These are phyloP conservation scores for Elaphurus davidianus DNA, from an alignment of 2,113 vertebrate genomes.

Conservation along the genomic window DNA sequence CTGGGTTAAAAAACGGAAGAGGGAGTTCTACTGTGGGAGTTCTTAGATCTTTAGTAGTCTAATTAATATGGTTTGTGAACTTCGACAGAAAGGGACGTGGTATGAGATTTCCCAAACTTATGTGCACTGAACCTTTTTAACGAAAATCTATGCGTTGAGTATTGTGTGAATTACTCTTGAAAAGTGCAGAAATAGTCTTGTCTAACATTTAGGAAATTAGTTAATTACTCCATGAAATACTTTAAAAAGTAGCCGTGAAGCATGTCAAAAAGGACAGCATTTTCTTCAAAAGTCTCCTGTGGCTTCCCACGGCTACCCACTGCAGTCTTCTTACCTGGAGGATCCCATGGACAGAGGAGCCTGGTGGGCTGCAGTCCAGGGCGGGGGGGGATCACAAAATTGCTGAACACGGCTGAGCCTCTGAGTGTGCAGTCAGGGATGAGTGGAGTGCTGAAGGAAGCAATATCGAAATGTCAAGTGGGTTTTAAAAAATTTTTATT, in stretches of 20 bases:
- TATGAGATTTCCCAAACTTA: background rate
- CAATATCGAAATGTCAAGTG: background rate
- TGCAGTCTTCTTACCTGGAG: background rate
- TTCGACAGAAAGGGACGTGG: background rate
- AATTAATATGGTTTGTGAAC: background rate
- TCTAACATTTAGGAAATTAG: constrained; percentile 21
- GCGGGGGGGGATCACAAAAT: background rate
- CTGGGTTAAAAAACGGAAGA: background rate
- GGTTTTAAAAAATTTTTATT: background rate
- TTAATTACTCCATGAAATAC: background rate
- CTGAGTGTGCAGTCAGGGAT: background rate
- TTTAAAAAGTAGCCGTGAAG: background rate
- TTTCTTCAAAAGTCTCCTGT: background rate
- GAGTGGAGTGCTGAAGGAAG: background rate
- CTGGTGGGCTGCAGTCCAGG: background rate
- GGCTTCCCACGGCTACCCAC: background rate
- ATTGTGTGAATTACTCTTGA: background rate
- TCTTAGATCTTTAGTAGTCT: background rate
- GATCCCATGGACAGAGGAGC: background rate
- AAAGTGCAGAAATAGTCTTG: background rate
- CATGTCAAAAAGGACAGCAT: background rate
- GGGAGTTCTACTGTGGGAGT: background rate
- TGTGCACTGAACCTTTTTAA: background rate
- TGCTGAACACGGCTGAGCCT: background rate
- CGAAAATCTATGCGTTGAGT: background rate